Evolutionary conservation across 2,797 vertebrate genomes (phyloP).

Genomic region (Leptodactylus fallax): DNA sequence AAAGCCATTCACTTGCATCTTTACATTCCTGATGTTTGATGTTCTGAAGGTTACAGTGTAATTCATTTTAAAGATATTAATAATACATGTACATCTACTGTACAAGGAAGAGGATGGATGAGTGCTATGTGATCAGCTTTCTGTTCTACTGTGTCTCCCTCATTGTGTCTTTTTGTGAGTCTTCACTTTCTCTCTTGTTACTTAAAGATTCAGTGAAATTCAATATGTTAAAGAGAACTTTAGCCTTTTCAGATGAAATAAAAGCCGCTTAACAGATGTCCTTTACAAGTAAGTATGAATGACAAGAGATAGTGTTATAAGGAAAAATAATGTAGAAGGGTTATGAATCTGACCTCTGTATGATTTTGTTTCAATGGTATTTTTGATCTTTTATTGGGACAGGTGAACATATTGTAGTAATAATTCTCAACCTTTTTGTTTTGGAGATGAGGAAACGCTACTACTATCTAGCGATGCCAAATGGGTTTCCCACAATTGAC

Average conservation of each 20-base stretch:
- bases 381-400: too few species aligned
- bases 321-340: not conserved
- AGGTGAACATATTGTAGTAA: too few species aligned
- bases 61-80: not conserved
- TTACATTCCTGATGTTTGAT: not conserved
- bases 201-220: conserved; percentile 48
- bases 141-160: not conserved
- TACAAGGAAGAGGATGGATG: not conserved
- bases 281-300: not conserved
- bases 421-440: too few species aligned
- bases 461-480: too few species aligned
- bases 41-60: not conserved
- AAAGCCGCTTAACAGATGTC: conserved; percentile 36
- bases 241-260: conserved; percentile 33
- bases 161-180: conserved; percentile 27
- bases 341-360: too few species aligned
- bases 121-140: conserved; percentile 5
- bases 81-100: not conserved
- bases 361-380: too few species aligned
- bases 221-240: conserved; percentile 29
- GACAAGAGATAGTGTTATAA: not conserved
- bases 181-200: conserved; percentile 29
- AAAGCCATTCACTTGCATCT: not conserved
- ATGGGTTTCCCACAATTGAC: too few species aligned
- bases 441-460: too few species aligned